A percentile compares a stretch with the other conserved stretches of the same genome.
Conservation (phyloP, 2,113 vertebrate species). For the Ceuthmochares aereus region DNA sequence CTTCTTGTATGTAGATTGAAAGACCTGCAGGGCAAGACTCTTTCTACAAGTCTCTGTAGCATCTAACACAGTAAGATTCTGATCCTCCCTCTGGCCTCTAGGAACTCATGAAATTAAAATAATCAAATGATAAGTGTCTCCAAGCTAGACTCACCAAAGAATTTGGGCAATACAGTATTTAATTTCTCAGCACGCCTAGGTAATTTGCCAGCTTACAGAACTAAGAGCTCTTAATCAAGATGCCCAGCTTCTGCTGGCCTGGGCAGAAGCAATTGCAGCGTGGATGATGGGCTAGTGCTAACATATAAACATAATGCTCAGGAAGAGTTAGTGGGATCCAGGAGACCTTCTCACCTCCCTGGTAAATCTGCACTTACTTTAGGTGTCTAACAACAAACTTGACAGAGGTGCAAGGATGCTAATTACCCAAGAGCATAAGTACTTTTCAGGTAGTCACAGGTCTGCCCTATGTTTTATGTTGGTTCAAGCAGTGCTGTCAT, state of each 20-base stretch:
- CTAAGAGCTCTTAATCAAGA: neutral
- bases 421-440: accelerated
- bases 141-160: neutral
- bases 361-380: neutral
- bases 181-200: neutral
- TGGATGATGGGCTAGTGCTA: neutral
- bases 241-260: neutral
- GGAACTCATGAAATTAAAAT: conserved; percentile 22
- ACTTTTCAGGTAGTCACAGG: accelerated
- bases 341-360: neutral
- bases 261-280: neutral
- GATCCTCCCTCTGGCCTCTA: neutral
- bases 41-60: neutral
- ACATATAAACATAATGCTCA: neutral
- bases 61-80: neutral
- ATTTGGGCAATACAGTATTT: neutral
- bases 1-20: conserved; percentile 31
- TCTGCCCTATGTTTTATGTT: neutral
- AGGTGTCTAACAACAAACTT: neutral
- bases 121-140: neutral
- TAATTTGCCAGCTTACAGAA: neutral
- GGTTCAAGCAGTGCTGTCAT: neutral
- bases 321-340: neutral
- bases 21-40: conserved; percentile 37
- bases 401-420: accelerated